Conservation (phyloP, 2,888 invertebrate species). For the Sarcophaga rosellei region DNA sequence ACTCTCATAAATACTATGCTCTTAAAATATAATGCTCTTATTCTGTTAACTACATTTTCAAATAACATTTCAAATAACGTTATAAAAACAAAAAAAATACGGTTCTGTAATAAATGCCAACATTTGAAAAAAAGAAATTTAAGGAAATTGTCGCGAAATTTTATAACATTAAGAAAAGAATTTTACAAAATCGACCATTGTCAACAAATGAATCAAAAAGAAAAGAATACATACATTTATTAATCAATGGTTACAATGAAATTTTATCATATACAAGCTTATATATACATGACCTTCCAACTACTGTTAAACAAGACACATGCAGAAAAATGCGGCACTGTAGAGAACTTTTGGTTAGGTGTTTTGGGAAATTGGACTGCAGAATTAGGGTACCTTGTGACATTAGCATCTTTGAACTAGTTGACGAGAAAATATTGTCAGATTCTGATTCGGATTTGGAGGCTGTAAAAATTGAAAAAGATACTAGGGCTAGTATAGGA, state of each 20-base stretch:
- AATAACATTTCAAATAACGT: conserved; percentile 11
- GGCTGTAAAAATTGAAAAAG: not conserved
- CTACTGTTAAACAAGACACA: not conserved
- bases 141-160: not conserved
- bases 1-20: conserved; percentile 1
- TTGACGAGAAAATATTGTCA: not conserved
- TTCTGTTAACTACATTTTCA: conserved; percentile 11
- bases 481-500: not conserved
- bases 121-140: conserved; percentile 3
- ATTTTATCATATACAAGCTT: not conserved
- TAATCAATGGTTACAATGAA: not conserved
- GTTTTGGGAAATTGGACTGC: too few relatives aligned
- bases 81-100: not conserved
- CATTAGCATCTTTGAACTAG: not conserved
- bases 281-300: not conserved
- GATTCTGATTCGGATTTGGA: not conserved
- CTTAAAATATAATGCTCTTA: not conserved
- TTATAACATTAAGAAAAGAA: not conserved
- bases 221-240: conserved; percentile 1
- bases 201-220: conserved; percentile 7
- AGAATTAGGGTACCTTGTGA: not conserved
- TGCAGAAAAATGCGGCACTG: not conserved
- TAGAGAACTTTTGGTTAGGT: not conserved
- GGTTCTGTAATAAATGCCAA: not conserved
- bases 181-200: conserved; percentile 2